A percentile compares a stretch with the other conserved stretches of the same genome.
These are phyloP conservation scores for Aix galericulata DNA, from an alignment of 2,113 vertebrate species.

Conservation along the genomic window DNA sequence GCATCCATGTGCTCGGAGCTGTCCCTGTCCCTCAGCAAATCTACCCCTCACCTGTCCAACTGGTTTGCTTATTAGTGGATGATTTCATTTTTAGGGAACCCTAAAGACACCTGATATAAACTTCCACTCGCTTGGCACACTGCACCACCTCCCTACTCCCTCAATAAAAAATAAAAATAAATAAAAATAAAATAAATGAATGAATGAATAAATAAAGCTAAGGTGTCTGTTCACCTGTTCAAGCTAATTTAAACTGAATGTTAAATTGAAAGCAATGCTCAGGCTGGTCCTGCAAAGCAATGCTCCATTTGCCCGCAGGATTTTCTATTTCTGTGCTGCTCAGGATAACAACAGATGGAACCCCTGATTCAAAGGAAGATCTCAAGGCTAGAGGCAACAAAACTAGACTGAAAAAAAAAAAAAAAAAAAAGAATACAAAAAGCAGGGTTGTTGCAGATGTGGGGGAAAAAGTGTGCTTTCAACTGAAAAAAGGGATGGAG, in stretches of 20 bases:
- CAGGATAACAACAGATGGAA: constrained; percentile 63
- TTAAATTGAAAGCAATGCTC: constrained; percentile 12
- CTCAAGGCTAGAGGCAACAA: constrained; percentile 2
- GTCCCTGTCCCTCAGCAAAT: background rate
- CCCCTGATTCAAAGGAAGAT: constrained; percentile 36
- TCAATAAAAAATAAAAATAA: no score
- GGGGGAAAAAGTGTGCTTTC: background rate
- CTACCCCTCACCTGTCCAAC: background rate
- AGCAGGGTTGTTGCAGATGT: background rate
- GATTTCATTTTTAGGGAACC: background rate
- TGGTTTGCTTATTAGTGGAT: background rate
- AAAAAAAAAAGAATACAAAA: background rate
- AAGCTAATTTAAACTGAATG: constrained; percentile 19
- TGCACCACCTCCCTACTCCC: background rate
- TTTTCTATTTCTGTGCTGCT: constrained; percentile 49
- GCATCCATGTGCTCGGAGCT: background rate
- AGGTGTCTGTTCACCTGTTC: background rate
- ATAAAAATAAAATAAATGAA: no score
- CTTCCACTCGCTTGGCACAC: background rate
- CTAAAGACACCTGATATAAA: background rate
- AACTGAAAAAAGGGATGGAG: background rate
- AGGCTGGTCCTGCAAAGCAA: constrained; percentile 11
- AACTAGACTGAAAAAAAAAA: background rate
- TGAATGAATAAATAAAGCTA: background rate
- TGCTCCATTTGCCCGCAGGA: background rate